These are phyloP conservation scores for Philypnodon macrostomus DNA, from an alignment of 2,797 vertebrate genomes.

Conservation along the genomic window DNA sequence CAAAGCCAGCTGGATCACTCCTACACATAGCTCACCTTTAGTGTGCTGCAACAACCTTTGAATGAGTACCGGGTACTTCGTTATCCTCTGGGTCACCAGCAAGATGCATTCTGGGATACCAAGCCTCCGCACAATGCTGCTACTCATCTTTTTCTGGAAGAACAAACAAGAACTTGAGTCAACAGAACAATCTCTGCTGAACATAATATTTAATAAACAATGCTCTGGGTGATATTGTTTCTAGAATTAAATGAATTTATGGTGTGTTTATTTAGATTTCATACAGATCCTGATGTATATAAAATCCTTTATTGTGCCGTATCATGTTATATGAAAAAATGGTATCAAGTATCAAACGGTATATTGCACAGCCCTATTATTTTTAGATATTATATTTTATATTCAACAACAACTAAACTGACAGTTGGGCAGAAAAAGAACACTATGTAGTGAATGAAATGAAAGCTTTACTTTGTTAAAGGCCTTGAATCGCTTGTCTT, in stretches of 20 bases:
- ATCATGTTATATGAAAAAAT: too few relatives aligned
- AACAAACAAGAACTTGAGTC: slow-evolving; percentile 14
- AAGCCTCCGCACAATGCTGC: slow-evolving; percentile 88
- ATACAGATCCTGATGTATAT: too few relatives aligned
- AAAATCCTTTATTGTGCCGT: too few relatives aligned
- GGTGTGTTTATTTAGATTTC: not conserved
- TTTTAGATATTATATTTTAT: too few relatives aligned
- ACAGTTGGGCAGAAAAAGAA: not conserved
- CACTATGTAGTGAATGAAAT: not conserved
- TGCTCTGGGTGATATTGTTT: too few relatives aligned
- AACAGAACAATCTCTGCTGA: too few relatives aligned
- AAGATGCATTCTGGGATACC: slow-evolving; percentile 95
- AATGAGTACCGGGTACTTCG: slow-evolving; percentile 93
- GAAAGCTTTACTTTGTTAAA: slow-evolving; percentile 85
- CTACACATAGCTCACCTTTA: slow-evolving; percentile 78
- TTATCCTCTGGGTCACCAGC: slow-evolving; percentile 96
- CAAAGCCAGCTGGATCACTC: not conserved
- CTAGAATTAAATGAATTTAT: not conserved
- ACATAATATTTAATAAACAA: too few relatives aligned
- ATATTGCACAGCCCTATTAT: too few relatives aligned
- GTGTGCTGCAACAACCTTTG: slow-evolving; percentile 92
- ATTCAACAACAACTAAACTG: too few relatives aligned
- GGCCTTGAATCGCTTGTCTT: slow-evolving; percentile 93
- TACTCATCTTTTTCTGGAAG: slow-evolving; percentile 94
- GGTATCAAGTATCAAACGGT: too few relatives aligned